Evolutionary conservation across 2,113 vertebrate species (phyloP).

Genomic region (Phainopepla nitens): DNA sequence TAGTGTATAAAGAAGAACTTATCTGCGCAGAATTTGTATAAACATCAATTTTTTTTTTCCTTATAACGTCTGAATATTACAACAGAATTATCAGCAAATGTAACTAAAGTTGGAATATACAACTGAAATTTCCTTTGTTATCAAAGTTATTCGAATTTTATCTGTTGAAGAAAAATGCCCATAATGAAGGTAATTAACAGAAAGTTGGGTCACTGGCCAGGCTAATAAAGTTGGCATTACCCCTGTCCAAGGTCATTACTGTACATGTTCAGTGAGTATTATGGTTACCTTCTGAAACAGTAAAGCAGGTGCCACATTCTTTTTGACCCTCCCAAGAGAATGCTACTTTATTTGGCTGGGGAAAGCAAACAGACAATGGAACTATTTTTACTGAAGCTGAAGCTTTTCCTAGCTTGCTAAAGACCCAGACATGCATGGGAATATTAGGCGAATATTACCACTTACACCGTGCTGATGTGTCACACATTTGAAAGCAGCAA

Average conservation of each 20-base stretch:
- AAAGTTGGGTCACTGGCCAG: background rate
- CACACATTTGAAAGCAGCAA: background rate
- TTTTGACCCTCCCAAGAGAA: background rate
- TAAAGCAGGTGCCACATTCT: background rate
- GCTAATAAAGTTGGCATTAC: background rate
- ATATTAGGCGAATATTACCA: background rate
- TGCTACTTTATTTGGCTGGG: background rate
- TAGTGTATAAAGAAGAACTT: background rate
- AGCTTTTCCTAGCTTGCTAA: background rate
- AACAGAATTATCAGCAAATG: background rate
- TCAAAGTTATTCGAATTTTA: background rate
- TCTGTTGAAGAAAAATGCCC: background rate
- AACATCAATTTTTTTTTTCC: background rate
- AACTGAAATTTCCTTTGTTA: background rate
- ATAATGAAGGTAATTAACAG: background rate
- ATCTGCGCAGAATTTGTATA: background rate
- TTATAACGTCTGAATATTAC: background rate
- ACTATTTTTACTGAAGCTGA: background rate
- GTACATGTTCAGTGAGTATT: rapidly evolving
- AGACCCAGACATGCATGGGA: background rate
- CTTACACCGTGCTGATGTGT: background rate
- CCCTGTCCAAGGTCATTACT: background rate
- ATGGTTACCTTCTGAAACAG: background rate
- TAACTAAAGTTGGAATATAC: background rate
- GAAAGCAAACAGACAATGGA: background rate